These are phyloP conservation scores for Galeopterus variegatus DNA, from an alignment of 2,113 vertebrate species.

Conservation along the genomic window DNA sequence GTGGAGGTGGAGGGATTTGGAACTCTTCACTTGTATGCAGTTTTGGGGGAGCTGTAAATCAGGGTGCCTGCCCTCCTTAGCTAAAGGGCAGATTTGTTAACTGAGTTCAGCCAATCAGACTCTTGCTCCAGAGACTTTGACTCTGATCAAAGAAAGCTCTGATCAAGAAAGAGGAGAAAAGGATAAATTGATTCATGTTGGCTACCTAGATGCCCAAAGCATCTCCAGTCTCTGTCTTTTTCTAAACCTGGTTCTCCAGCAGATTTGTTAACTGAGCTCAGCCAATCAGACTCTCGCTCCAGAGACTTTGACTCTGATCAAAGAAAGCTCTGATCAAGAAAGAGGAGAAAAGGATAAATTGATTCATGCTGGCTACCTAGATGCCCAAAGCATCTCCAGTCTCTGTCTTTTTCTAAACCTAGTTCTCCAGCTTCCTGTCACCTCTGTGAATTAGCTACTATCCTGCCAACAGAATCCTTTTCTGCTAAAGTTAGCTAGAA, in stretches of 20 bases:
- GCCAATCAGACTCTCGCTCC: neutral
- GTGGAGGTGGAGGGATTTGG: neutral
- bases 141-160: neutral
- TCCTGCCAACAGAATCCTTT: neutral
- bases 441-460: neutral
- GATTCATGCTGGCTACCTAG: neutral
- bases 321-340: constrained; percentile 23
- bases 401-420: neutral
- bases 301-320: neutral
- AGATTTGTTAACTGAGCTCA: neutral
- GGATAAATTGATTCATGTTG: neutral
- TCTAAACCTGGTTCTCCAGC: neutral
- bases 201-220: neutral
- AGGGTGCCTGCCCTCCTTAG: neutral
- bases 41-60: neutral
- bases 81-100: neutral
- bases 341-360: neutral
- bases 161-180: neutral
- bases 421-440: constrained; percentile 11
- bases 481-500: neutral
- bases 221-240: neutral
- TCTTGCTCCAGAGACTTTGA: neutral
- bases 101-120: neutral
- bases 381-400: neutral
- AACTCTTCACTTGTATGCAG: neutral